These are phyloP conservation scores for Chelidonichthys spinosus DNA, from an alignment of 2,797 vertebrate genomes.

Conservation along the genomic window DNA sequence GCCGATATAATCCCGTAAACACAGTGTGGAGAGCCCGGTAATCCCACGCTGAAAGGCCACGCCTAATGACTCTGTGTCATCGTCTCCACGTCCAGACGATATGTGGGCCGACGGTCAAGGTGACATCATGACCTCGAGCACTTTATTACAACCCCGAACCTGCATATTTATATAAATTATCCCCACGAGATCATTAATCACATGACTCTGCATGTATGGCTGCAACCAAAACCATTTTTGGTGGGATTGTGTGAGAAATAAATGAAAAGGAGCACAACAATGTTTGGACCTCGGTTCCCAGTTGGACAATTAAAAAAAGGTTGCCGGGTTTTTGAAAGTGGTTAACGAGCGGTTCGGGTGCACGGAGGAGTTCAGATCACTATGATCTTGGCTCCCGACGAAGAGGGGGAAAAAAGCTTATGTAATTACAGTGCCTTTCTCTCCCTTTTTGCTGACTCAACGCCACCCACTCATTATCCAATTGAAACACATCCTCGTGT, in stretches of 20 bases:
- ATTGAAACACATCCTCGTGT: conserved; percentile 74
- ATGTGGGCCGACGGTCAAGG: conserved; percentile 58
- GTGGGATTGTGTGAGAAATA: conserved; percentile 25
- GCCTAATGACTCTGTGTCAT: conserved; percentile 68
- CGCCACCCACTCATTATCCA: conserved; percentile 85
- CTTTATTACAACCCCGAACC: conserved; percentile 30
- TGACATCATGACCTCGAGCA: conserved; percentile 46
- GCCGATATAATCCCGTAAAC: conserved; percentile 73
- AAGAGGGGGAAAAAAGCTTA: conserved; percentile 54
- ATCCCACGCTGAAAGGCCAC: conserved; percentile 66
- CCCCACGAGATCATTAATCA: conserved; percentile 7
- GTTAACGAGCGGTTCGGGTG: conserved; percentile 74
- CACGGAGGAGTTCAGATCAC: conserved; percentile 71
- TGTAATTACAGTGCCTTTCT: conserved; percentile 84
- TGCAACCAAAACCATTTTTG: conserved; percentile 8
- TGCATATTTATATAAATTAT: not conserved
- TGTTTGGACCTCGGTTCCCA: conserved; percentile 45
- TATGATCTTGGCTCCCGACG: conserved; percentile 73
- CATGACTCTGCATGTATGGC: not conserved
- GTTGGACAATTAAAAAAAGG: conserved; percentile 75
- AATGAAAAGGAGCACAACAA: conserved; percentile 40
- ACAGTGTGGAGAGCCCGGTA: conserved; percentile 56
- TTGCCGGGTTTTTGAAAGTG: conserved; percentile 61
- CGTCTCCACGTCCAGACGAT: conserved; percentile 41
- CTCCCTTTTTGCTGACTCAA: conserved; percentile 72